These are phyloP conservation scores for Drosophila pseudotakahashii DNA, from an alignment of 2,888 invertebrate genomes.

Conservation along the genomic window DNA sequence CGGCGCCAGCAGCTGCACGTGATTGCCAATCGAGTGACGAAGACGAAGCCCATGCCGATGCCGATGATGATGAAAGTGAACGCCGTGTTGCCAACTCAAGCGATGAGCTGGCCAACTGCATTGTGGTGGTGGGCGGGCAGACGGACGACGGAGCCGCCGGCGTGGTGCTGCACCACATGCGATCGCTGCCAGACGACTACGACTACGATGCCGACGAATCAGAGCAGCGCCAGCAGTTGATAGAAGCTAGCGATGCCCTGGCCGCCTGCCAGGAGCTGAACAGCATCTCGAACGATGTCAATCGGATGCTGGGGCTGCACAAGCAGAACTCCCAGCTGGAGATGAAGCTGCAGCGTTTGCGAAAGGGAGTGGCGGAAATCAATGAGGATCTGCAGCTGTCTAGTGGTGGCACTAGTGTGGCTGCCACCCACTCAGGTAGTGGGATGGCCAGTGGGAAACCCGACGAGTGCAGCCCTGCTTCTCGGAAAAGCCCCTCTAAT, in stretches of 20 bases:
- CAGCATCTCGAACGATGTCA: conserved; percentile 82
- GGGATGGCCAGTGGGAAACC: conserved; percentile 34
- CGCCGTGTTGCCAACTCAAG: conserved; percentile 69
- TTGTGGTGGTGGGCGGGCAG: conserved; percentile 79
- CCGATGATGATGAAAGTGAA: conserved; percentile 75
- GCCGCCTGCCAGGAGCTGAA: conserved; percentile 65
- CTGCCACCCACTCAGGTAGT: conserved; percentile 55
- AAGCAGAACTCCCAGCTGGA: conserved; percentile 81
- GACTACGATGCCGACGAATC: conserved; percentile 27
- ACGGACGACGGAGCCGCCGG: conserved; percentile 75
- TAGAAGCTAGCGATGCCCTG: conserved; percentile 46
- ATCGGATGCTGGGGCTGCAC: conserved; percentile 76
- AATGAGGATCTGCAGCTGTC: conserved; percentile 81
- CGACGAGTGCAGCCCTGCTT: conserved; percentile 48
- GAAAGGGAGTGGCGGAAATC: conserved; percentile 81
- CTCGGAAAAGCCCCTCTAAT: conserved; percentile 67
- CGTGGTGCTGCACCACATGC: conserved; percentile 78
- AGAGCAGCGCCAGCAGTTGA: conserved; percentile 42
- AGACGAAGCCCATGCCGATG: not conserved
- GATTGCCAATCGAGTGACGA: conserved; percentile 44
- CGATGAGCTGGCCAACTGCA: conserved; percentile 81
- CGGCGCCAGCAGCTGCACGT: conserved; percentile 45
- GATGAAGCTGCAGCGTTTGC: conserved; percentile 79
- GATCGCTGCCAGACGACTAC: conserved; percentile 59
- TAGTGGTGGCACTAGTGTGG: conserved; percentile 52